These are phyloP conservation scores for Psilopsiagon aymara DNA, from an alignment of 2,113 vertebrate genomes.

Conservation along the genomic window DNA sequence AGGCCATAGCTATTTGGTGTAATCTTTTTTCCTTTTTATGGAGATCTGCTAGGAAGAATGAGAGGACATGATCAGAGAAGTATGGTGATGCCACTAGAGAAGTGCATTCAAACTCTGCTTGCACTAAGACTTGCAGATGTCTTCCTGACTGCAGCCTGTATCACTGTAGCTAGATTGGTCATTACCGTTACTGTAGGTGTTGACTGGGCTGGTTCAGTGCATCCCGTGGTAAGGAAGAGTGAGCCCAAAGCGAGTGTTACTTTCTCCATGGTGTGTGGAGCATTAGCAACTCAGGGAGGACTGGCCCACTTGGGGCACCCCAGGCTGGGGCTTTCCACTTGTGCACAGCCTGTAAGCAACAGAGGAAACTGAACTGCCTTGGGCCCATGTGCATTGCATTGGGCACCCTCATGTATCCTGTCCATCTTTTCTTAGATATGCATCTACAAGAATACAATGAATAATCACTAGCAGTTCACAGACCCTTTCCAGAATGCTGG, in stretches of 20 bases:
- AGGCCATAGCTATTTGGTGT: neutral
- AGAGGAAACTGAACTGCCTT: neutral
- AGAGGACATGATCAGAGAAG: neutral
- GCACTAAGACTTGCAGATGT: neutral
- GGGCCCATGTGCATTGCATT: neutral
- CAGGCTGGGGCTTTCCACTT: neutral
- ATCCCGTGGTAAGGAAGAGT: rapidly evolving
- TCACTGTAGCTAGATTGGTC: neutral
- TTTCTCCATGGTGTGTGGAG: neutral
- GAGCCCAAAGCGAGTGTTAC: rapidly evolving
- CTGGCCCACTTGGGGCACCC: no score
- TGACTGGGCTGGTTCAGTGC: neutral
- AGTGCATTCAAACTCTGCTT: neutral
- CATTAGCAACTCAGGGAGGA: neutral
- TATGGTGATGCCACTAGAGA: neutral
- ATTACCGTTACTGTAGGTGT: neutral
- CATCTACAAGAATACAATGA: neutral
- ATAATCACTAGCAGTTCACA: neutral
- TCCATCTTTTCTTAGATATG: neutral
- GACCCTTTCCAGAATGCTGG: neutral
- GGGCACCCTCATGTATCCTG: neutral
- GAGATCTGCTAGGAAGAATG: neutral
- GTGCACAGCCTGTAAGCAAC: neutral
- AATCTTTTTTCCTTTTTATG: neutral
- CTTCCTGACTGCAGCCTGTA: neutral